Percentiles rank a stretch among this genome's conserved stretches.
Evolutionary conservation across 2,888 invertebrate genomes (phyloP).

Genomic region (Folsomia manolachei): DNA sequence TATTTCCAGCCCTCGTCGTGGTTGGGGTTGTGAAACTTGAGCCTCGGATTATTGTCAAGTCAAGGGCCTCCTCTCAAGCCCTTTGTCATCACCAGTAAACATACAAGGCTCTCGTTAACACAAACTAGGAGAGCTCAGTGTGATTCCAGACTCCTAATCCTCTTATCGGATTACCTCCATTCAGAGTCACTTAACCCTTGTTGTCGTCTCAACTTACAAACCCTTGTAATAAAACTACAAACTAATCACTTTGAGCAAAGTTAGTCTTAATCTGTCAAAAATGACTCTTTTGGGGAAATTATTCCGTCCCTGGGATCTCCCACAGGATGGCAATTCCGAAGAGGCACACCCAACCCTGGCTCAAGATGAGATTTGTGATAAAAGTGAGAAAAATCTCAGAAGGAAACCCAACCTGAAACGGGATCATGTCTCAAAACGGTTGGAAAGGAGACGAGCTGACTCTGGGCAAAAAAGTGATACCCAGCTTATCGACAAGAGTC

Average conservation of each 20-base stretch:
- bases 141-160: conserved; percentile 42
- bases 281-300: conserved; percentile 48
- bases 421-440: not conserved
- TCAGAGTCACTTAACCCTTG: conserved; percentile 36
- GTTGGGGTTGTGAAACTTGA: not conserved
- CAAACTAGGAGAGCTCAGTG: conserved; percentile 25
- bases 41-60: not conserved
- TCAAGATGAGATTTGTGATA: too few species aligned
- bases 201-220: conserved; percentile 14
- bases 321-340: conserved; percentile 1
- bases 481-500: not conserved
- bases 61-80: conserved; percentile 46
- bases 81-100: conserved; percentile 39
- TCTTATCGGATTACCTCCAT: conserved; percentile 50
- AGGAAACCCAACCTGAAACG: not conserved
- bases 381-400: not conserved
- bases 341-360: conserved; percentile 14
- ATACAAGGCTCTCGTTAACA: conserved; percentile 31
- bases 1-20: not conserved
- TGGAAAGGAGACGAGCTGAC: not conserved
- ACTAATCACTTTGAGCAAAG: not conserved
- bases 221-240: conserved; percentile 1
- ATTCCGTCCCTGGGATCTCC: conserved; percentile 49
- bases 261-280: too few species aligned
- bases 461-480: not conserved